phyloP scores from a whole-genome alignment of 23 tunicate species.

The Oikopleura dioica region DNA sequence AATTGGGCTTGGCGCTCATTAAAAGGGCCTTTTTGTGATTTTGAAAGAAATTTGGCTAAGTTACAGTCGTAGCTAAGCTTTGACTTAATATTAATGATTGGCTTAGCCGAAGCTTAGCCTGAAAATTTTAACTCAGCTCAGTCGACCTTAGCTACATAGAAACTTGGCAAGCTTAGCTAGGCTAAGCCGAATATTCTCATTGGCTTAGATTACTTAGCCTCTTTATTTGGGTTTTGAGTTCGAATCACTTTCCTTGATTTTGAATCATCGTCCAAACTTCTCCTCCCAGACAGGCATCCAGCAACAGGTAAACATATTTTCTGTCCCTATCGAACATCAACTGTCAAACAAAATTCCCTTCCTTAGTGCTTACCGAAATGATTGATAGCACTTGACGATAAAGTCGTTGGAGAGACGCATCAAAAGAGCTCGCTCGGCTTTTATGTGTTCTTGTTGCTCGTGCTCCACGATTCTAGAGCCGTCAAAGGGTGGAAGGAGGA shows the following conservation, averaged over 20 bases:
- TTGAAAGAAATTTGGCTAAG: too few species aligned
- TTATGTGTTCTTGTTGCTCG: too few species aligned
- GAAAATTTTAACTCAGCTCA: too few species aligned
- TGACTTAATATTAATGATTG: too few species aligned
- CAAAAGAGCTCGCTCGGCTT: too few species aligned
- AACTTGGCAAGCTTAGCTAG: not conserved
- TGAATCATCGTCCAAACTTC: constrained; percentile 50
- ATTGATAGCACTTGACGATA: too few species aligned
- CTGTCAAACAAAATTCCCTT: not conserved
- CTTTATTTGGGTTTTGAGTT: not conserved
- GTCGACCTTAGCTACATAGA: not conserved
- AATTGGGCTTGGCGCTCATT: constrained; percentile 48
- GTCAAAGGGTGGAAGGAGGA: too few species aligned
- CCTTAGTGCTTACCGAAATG: not conserved
- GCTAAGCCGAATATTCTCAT: not conserved
- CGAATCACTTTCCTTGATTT: constrained; percentile 15
- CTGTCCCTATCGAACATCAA: not conserved
- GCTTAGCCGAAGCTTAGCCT: too few species aligned
- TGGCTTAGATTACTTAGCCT: not conserved
- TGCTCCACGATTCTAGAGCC: too few species aligned
- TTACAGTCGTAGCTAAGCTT: too few species aligned
- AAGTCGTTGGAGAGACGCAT: too few species aligned
- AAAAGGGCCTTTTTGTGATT: constrained; percentile 21
- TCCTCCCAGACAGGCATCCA: constrained; percentile 93
- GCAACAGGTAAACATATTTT: constrained; percentile 73